Conservation (phyloP, 2,888 invertebrate genomes). For the Lomographa bimaculata region DNA sequence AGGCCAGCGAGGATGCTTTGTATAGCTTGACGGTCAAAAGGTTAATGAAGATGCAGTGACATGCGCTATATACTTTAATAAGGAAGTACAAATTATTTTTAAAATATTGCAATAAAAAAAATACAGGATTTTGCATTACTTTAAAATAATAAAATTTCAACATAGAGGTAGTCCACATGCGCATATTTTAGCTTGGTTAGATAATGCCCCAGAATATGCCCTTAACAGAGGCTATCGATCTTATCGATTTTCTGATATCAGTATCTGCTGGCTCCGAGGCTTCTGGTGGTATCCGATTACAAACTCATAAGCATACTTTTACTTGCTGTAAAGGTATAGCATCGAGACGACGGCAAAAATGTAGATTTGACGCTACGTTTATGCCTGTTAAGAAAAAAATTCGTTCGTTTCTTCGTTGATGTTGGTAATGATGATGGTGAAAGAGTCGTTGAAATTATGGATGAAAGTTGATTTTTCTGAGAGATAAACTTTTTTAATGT, state of each 20-base stretch:
- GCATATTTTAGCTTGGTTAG: constrained; percentile 42
- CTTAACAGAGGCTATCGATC: constrained; percentile 19
- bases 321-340: constrained; percentile 18
- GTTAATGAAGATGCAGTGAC: constrained; percentile 41
- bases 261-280: constrained; percentile 29
- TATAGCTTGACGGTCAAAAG: too few species aligned
- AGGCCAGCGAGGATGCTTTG: too few species aligned
- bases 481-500: too few species aligned
- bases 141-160: constrained; percentile 44
- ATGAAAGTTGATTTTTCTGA: too few species aligned
- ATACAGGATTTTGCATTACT: constrained; percentile 38
- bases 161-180: constrained; percentile 42
- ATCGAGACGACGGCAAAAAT: constrained; percentile 13
- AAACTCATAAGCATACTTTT: constrained; percentile 32
- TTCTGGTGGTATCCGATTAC: constrained; percentile 29
- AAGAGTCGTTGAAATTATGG: too few species aligned
- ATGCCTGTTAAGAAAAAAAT: constrained; percentile 28
- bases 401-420: too few species aligned
- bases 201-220: constrained; percentile 38
- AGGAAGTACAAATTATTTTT: constrained; percentile 38
- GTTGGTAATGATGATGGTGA: too few species aligned
- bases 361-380: constrained; percentile 39
- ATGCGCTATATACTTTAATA: constrained; percentile 43
- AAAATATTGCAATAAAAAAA: constrained; percentile 37
- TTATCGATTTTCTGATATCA: constrained; percentile 30